These are phyloP conservation scores for Eurystomus gularis DNA, from an alignment of 2,113 vertebrate genomes.

Conservation along the genomic window DNA sequence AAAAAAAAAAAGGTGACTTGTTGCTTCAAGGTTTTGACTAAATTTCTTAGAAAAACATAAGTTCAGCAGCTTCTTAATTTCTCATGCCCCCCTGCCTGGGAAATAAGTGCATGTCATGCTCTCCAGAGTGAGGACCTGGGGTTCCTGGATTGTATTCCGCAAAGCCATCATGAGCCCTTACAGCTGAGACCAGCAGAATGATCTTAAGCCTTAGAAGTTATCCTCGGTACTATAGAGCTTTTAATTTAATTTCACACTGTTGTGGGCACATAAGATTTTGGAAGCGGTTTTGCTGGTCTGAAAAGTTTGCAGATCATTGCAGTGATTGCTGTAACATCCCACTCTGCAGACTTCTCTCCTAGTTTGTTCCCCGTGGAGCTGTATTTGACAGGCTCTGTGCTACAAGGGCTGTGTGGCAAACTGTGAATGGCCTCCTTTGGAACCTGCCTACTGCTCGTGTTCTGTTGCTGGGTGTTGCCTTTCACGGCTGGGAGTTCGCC, in stretches of 20 bases:
- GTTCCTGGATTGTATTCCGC: background rate
- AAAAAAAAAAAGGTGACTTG: background rate
- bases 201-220: background rate
- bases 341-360: background rate
- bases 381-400: background rate
- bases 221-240: background rate
- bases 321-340: background rate
- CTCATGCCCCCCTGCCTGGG: background rate
- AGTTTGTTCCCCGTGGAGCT: background rate
- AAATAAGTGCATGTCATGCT: background rate
- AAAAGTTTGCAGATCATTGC: background rate
- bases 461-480: background rate
- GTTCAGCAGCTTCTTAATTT: background rate
- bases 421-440: background rate
- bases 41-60: background rate
- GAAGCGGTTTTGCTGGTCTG: background rate
- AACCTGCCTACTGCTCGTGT: background rate
- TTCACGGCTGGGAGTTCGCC: background rate
- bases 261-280: background rate
- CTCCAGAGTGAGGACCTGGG: background rate
- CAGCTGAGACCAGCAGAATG: background rate
- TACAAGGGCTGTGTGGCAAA: accelerated
- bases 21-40: background rate
- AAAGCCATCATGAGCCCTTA: background rate
- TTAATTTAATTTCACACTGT: background rate